phyloP scores from a whole-genome alignment of 2,797 vertebrate genomes.

The Darevskia nairensis region DNA sequence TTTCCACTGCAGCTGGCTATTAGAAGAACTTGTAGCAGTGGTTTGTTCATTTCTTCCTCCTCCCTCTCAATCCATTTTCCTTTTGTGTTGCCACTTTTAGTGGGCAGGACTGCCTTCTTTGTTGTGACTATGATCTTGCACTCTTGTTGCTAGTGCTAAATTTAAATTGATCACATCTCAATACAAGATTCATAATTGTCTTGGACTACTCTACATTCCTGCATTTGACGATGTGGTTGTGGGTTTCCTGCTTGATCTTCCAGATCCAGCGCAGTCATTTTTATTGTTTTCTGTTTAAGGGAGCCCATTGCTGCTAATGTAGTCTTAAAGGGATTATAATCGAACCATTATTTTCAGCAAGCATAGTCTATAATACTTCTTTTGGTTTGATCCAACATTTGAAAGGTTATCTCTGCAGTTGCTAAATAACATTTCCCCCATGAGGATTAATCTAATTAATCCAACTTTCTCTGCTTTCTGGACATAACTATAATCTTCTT shows the following conservation, averaged over 20 bases:
- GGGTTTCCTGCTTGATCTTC: background rate
- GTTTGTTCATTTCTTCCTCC: no score
- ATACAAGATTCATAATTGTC: background rate
- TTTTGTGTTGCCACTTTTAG: no score
- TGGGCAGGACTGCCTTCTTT: no score
- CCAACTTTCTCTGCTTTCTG: conserved; percentile 39
- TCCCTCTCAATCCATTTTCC: no score
- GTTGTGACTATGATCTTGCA: background rate
- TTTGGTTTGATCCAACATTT: conserved; percentile 37
- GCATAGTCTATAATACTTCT: background rate
- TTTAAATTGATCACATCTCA: background rate
- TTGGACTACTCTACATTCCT: background rate
- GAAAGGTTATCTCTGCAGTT: conserved; percentile 58
- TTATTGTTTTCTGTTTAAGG: background rate
- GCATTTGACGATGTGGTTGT: background rate
- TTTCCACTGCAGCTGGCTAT: no score
- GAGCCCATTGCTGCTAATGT: background rate
- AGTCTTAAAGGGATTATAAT: background rate
- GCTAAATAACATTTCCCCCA: conserved; percentile 27
- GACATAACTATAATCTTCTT: background rate
- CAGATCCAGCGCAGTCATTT: background rate
- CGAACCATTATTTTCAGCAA: background rate
- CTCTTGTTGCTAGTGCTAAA: background rate
- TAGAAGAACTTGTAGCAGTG: no score
- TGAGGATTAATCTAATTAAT: conserved; percentile 64